Evolutionary conservation across 2,888 invertebrate genomes (phyloP), one percentile per base, ranked within the genome.

Genomic region (Lutraria lutraria): DNA sequence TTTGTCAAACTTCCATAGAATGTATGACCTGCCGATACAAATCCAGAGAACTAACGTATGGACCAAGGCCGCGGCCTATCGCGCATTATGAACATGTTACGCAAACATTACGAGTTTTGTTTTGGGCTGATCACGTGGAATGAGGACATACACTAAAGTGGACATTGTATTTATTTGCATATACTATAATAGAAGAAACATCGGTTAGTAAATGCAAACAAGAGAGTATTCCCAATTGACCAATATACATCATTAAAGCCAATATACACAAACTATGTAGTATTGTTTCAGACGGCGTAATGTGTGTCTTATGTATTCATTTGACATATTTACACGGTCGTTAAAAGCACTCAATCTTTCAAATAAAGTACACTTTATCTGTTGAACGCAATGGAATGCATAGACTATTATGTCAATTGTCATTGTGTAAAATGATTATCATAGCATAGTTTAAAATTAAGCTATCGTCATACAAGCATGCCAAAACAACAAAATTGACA

Each of bases 231-330:
- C 76, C 76, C 76, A 19, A 19, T 31, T 25, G 76, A 34, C 31
- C 76, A 76, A 76, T 76, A 76, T 34, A 76, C 29, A 25, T 31
- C 16, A 76, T 34, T 34, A 34, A 13, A 31, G 25, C 31, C 34
- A 76, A 31, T 76, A 31, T 76, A 76, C 31, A 34, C 76, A 76
- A 16, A n/a, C n/a, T 25, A 10, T 34, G 34, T 76, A 56, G 19
- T 16, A 76, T 19, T 31, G 31, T 13, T 16, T 31, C 76, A 76
- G 76, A 31, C 76, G 29, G 19, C 34, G 15, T 34, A 12, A 31
- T 76, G 34, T 76, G 16, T 76, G 34, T 16, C 31, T 76, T 76
- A 76, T 76, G 34, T 34, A 76, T 34, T 34, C 76, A 76, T 76
- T 34, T 76, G 31, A 34, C 76, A 76, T 76, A 76, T 34, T 76